Evolutionary conservation across 2,113 vertebrate species (phyloP).

Genomic region (Sisor rabdophorus): DNA sequence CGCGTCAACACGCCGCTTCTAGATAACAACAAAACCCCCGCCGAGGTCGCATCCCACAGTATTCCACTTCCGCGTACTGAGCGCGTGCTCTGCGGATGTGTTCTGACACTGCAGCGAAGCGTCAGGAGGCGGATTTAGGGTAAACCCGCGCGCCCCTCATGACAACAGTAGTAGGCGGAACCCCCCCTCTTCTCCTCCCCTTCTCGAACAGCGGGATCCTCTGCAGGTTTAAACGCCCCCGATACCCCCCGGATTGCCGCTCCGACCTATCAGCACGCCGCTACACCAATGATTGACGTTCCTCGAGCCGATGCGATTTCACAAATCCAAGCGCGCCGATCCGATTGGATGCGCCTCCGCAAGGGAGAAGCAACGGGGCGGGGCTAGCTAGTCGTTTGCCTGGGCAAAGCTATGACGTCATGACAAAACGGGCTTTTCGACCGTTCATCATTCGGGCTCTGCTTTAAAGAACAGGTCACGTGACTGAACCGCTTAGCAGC

Average conservation of each 20-base stretch:
- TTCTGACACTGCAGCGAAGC: not conserved
- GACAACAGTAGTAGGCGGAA: slow-evolving; percentile 23
- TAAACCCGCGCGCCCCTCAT: slow-evolving; percentile 54
- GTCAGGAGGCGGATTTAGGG: slow-evolving; percentile 53
- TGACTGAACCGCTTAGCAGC: no score
- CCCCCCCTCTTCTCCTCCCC: slow-evolving; percentile 44
- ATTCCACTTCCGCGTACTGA: not conserved
- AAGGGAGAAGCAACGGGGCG: not conserved
- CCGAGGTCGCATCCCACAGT: slow-evolving; percentile 20
- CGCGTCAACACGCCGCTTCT: not conserved
- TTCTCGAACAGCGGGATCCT: slow-evolving; percentile 53
- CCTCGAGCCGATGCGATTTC: slow-evolving; percentile 54
- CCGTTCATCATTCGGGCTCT: no score
- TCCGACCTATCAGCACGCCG: slow-evolving; percentile 58
- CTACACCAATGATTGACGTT: slow-evolving; percentile 54
- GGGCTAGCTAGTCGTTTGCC: slow-evolving; percentile 16
- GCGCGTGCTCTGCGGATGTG: slow-evolving; percentile 5
- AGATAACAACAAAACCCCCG: not conserved
- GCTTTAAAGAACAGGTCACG: no score
- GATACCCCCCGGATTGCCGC: slow-evolving; percentile 31
- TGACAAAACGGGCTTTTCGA: slow-evolving; percentile 43
- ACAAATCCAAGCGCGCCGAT: slow-evolving; percentile 6
- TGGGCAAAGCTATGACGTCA: slow-evolving; percentile 59
- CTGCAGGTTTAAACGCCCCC: slow-evolving; percentile 57
- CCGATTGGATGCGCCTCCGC: not conserved